phyloP scores from a whole-genome alignment of 2,113 vertebrate genomes.

The Mustelus asterias region DNA sequence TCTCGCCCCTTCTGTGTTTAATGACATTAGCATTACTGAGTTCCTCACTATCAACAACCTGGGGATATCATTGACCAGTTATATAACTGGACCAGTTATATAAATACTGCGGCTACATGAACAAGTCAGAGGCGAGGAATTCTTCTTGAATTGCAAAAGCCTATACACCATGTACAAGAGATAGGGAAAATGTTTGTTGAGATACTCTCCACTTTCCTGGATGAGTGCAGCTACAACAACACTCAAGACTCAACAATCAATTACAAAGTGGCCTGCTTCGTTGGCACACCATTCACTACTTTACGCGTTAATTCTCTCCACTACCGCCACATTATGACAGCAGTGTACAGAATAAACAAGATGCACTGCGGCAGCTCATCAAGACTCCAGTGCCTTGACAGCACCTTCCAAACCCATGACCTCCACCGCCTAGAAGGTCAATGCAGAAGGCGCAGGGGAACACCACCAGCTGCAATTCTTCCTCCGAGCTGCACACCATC shows the following conservation, averaged over 20 bases:
- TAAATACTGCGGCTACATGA: neutral
- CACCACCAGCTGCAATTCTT: no score
- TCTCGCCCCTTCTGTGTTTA: neutral
- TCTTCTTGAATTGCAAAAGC: no score
- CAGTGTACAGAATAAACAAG: no score
- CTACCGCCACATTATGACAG: no score
- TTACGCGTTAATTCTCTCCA: no score
- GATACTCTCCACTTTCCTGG: neutral
- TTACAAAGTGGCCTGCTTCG: neutral
- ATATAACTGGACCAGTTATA: neutral
- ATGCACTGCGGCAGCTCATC: no score
- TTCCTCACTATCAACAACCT: neutral
- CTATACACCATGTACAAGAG: neutral
- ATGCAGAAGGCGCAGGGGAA: no score
- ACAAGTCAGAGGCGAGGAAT: neutral
- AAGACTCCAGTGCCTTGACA: no score
- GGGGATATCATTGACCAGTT: neutral
- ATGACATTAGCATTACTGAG: neutral
- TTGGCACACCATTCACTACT: no score
- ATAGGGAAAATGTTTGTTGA: neutral
- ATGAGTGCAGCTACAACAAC: neutral
- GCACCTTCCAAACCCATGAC: no score
- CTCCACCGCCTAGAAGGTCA: no score
- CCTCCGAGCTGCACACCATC: no score
- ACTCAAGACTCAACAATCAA: neutral